Base-by-base conservation (phyloP, 2,113 vertebrate genomes). In the Strigops habroptila region DNA sequence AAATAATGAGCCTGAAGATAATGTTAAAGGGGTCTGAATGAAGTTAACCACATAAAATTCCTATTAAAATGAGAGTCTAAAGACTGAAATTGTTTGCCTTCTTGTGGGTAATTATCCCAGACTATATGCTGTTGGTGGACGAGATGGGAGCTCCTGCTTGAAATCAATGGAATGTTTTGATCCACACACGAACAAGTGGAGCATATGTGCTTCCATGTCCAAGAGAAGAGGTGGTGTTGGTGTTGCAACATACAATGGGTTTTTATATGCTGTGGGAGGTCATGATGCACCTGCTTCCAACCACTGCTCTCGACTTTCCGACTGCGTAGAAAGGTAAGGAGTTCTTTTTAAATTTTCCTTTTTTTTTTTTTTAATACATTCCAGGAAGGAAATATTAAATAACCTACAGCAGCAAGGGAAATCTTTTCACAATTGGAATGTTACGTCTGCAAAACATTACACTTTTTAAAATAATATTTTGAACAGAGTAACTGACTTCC, bases 101-200 rank as follows among this genome's bases (percentile, higher is more conserved):
- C 22, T 14, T 59, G 23, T 30, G 69, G 22, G 53, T 70, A 41
- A 28, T 16, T 62, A 8, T 70, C 63, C 2, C 93, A 99, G 99
- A 51, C 91, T 99, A 48, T 99, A 99, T 59, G 99, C 99, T 3
- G 99, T 99, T 1, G 99, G 99, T 2, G 99, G 99, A 33, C 97
- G 99, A 51, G 99, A 99, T 10, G 99, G 99, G 70, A 99, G 99
- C 97, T 99, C 99, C 5, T 99, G 99, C 81, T 97, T 99, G 57
- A 98, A 99, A 94, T 99, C 99, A 16, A 99, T 99, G 98, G 99
- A 99, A 95, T 99, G 98, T 51, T 99, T 99, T 39, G 99, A 99
- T 69, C 99, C 99, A 0, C 99, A 99, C 93, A 99, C 99, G 25
- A 99, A 99, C 97, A 99, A 99, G 92, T 99, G 99, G 99, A 99